These are phyloP conservation scores for Amazona vittata DNA, from an alignment of 2,113 vertebrate genomes.

Conservation along the genomic window DNA sequence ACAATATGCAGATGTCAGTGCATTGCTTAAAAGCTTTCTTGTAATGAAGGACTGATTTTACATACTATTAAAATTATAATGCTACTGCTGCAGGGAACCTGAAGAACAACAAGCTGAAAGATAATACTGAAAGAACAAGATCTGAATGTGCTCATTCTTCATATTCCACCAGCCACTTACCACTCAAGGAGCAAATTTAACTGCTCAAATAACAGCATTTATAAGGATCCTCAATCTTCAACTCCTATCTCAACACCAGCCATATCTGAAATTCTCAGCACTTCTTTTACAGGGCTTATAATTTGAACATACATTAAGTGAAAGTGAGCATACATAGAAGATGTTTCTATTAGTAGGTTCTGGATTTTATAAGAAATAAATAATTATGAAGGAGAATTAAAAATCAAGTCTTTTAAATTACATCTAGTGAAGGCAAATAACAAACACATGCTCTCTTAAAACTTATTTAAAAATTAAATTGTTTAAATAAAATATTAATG, in stretches of 20 bases:
- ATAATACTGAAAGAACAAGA: background rate
- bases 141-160: background rate
- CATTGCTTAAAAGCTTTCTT: background rate
- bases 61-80: background rate
- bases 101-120: slow-evolving; percentile 1
- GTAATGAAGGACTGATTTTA: background rate
- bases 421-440: background rate
- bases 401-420: background rate
- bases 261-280: background rate
- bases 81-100: background rate
- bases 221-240: background rate
- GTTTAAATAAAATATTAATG: background rate
- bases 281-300: background rate
- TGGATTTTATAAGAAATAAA: background rate
- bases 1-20: background rate
- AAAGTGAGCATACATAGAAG: background rate
- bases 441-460: background rate
- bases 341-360: background rate
- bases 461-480: background rate
- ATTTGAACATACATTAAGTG: background rate
- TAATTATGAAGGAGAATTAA: background rate
- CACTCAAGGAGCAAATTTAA: slow-evolving; percentile 11
- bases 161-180: background rate
- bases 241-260: background rate
- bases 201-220: background rate